Conservation (phyloP, 1,140 invertebrate genomes). For the Drosophila eugracilis region DNA sequence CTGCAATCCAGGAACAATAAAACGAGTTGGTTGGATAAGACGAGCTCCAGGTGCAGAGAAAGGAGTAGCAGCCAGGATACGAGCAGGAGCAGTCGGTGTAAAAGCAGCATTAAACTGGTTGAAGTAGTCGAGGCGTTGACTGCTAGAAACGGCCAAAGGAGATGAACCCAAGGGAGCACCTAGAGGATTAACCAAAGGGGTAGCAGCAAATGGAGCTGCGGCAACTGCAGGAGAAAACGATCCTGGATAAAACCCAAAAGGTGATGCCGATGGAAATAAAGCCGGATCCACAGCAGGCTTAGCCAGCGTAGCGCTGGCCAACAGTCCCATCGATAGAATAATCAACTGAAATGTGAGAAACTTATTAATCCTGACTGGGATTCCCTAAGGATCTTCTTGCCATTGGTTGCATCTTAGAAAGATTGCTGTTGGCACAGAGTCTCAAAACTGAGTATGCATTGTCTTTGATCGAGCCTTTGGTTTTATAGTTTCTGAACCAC, state of each 20-base stretch:
- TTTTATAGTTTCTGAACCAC: slow-evolving; percentile 47
- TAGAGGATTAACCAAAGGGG: slow-evolving; percentile 17
- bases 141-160: slow-evolving; percentile 62
- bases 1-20: slow-evolving; percentile 25
- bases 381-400: slow-evolving; percentile 2
- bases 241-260: slow-evolving; percentile 21
- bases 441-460: slow-evolving; percentile 32
- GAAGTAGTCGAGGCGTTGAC: slow-evolving; percentile 68
- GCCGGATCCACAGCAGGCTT: slow-evolving; percentile 13
- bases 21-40: slow-evolving; percentile 39
- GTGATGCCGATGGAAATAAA: slow-evolving; percentile 7
- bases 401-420: slow-evolving; percentile 43
- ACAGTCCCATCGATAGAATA: slow-evolving; percentile 30
- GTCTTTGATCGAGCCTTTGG: background rate
- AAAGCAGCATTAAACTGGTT: slow-evolving; percentile 69
- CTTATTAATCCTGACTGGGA: background rate
- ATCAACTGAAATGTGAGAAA: slow-evolving; percentile 15
- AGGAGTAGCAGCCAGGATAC: slow-evolving; percentile 40
- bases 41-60: slow-evolving; percentile 21
- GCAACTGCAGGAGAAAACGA: slow-evolving; percentile 3
- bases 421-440: background rate
- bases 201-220: slow-evolving; percentile 10
- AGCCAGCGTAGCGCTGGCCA: slow-evolving; percentile 30
- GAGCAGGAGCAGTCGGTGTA: slow-evolving; percentile 38
- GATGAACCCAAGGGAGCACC: slow-evolving; percentile 2